Base-by-base conservation (phyloP, 2,797 vertebrate genomes). In the Eptatretus atami region DNA sequence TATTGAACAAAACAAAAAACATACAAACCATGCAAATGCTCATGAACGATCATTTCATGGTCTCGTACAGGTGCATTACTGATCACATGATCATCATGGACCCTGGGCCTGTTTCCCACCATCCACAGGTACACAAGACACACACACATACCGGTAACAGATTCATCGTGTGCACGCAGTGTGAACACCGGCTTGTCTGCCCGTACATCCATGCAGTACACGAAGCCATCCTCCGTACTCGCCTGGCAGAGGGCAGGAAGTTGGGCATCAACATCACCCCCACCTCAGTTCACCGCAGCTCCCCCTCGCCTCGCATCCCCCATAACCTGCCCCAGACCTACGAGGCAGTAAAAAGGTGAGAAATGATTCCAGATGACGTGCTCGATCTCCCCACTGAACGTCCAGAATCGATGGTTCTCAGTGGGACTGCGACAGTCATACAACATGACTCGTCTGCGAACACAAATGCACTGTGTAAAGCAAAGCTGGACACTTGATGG, bases 151-250 rank as follows among this genome's bases (percentile, higher is more conserved):
- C 92, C 92, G 67, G 90, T 87, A 63, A 95, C 83, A 71, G 96
- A 88, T 67, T 75, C 83, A 9, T 93, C 78, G 1, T 98, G 92
- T 53, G 87, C 92, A 67, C 77, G 83, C 57, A 98, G 74, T 1
- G 87, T 93, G 66, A 96, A 98, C 63, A 95, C 66, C 0, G 87
- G 82, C 72, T 93, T 93, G 70, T 96, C 84, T 5, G 84, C 79
- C 6, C 92, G 84, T 15, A 87, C 90, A 63, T 96, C 92, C 70
- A 98, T 73, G 66, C 84, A 85, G 73, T 96, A 94, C 53, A 96
- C 78, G 70, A 98, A 98, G 57, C 92, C 92, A 1, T 98, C 88
- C 8, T 98, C 92, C 60, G 90, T 96, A 75, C 88, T 94, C 57
- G 78, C 84, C 90, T 96, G 70, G 64, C 71, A 66, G 66, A 69